Conservation (phyloP, 1,140 invertebrate species). For the Eupristina koningsbergeri region DNA sequence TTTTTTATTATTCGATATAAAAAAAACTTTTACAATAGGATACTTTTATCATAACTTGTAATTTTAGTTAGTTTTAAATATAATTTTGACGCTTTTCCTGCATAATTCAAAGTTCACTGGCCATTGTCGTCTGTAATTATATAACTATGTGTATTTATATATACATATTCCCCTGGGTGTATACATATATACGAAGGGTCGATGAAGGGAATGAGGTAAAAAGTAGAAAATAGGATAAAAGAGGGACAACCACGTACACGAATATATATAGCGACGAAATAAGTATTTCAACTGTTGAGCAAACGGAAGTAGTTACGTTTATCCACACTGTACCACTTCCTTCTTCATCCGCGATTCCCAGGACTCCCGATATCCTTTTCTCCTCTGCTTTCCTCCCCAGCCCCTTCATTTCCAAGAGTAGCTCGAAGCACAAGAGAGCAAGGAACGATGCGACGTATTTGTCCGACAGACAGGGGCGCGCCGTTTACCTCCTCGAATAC, state of each 20-base stretch:
- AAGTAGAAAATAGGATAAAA: background rate
- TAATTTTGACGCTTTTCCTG: background rate
- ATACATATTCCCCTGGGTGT: no score
- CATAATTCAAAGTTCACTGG: no score
- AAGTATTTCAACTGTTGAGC: constrained; percentile 30
- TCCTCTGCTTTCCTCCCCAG: background rate
- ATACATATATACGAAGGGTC: no score
- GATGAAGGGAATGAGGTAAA: background rate
- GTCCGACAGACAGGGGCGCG: constrained; percentile 50
- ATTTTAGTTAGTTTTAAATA: background rate
- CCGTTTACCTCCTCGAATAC: constrained; percentile 45
- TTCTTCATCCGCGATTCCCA: background rate
- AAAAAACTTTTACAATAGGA: background rate
- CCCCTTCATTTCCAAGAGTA: background rate
- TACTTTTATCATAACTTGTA: background rate
- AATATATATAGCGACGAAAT: background rate
- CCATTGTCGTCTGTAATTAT: background rate
- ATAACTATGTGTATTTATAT: no score
- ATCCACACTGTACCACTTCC: background rate
- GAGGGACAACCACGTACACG: background rate
- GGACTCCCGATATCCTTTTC: background rate
- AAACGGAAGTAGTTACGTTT: constrained; percentile 14
- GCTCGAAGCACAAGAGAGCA: constrained; percentile 22
- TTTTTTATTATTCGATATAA: no score
- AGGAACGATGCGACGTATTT: constrained; percentile 58